Base-by-base conservation (phyloP, 2,113 vertebrate species). In the Acanthisitta chloris region DNA sequence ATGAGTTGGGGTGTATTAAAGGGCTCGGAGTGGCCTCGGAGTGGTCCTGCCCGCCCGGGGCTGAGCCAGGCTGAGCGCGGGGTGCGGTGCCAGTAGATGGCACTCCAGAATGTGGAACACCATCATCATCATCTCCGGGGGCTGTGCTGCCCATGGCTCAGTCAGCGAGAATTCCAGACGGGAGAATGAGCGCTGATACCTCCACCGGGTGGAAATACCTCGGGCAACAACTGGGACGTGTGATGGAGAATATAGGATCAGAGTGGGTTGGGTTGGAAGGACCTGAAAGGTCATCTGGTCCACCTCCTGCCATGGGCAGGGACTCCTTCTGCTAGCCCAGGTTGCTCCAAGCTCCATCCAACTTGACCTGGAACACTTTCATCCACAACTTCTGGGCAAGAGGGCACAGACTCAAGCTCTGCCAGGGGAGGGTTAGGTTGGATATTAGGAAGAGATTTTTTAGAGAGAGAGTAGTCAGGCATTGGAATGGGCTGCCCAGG, bases 81-180 rank as follows among this genome's bases (percentile, higher is more conserved):
- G 87, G 62, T 52, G 48, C 36, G 34, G 64, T 43, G 94, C 96
- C 96, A n/a, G 94, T 9, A 96, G 96, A 58, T 96, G 96, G 96
- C 96, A 78, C 78, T 83, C 70, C 81, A 74, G 94, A 90, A 91
- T 26, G 72, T 4, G n/a, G 4, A 88, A 82, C 90, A 3, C 10
- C 57, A 8, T 6, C 71, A 5, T 36, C 54, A 13, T 7, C 67
- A 23, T 31, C 55, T 10, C 55, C n/a, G n/a, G 20, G 20, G 46
- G 21, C n/a, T n/a, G n/a, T n/a, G n/a, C n/a, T 20, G 12, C 54
- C 40, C 17, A 4, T 43, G 34, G 17, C 0, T 58, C 86, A 8
- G 58, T 31, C 33, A 0, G 0, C 26, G n/a, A 9, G 12, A 8
- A 9, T 14, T 11, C 31, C 86, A 1, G 18, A 1, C 0, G 2